Percentiles rank a stretch among this genome's conserved stretches.
Evolutionary conservation across 2,888 invertebrate genomes (phyloP).

Genomic region (Ptilodon capucinus): DNA sequence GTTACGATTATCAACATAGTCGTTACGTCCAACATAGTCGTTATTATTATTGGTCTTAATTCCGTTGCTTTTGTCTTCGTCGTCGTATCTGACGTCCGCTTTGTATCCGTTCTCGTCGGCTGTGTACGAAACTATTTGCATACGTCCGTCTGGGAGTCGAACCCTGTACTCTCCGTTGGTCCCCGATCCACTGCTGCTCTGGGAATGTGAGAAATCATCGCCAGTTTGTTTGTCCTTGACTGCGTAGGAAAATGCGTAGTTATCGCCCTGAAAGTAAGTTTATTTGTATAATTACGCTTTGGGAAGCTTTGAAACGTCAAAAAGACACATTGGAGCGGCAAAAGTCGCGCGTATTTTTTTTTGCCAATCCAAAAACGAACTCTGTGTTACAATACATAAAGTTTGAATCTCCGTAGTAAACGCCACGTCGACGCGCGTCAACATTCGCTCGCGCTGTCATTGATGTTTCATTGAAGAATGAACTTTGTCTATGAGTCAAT

Average conservation of each 20-base stretch:
- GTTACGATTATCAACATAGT: slow-evolving; percentile 22
- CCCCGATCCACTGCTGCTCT: slow-evolving; percentile 83
- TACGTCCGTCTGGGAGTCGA: slow-evolving; percentile 85
- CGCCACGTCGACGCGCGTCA: too few species aligned
- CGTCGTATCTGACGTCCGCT: slow-evolving; percentile 85
- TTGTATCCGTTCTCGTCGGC: slow-evolving; percentile 86
- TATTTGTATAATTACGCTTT: too few species aligned
- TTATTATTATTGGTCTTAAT: slow-evolving; percentile 17
- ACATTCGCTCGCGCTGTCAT: too few species aligned
- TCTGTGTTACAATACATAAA: too few species aligned
- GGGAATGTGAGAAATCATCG: slow-evolving; percentile 86
- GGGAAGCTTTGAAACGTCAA: too few species aligned
- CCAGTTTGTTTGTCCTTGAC: slow-evolving; percentile 84
- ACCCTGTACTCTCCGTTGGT: slow-evolving; percentile 87
- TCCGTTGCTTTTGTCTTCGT: slow-evolving; percentile 46
- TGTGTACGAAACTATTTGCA: slow-evolving; percentile 85
- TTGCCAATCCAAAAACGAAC: too few species aligned
- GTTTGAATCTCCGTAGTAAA: too few species aligned
- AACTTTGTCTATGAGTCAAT: too few species aligned
- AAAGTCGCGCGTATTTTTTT: too few species aligned
- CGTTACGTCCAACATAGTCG: slow-evolving; percentile 16
- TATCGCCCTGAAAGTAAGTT: too few species aligned
- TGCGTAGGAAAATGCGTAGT: slow-evolving; percentile 86
- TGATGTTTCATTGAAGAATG: too few species aligned
- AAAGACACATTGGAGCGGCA: too few species aligned